Base-by-base conservation (phyloP, 1,140 invertebrate species). In the Drosophila gunungcola region DNA sequence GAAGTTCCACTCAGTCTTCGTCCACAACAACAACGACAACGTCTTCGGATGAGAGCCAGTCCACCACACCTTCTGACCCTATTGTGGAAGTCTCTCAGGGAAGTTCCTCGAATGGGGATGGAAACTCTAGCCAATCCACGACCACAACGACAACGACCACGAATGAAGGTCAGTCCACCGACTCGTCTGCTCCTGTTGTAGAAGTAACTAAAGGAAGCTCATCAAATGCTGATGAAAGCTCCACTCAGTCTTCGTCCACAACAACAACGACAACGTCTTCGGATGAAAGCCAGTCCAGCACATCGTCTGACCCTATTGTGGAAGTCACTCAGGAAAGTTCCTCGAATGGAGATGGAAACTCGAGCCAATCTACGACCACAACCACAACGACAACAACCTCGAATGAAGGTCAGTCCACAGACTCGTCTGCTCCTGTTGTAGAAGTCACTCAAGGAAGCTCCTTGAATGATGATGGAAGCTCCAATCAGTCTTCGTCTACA, bases 21-120 rank as follows among this genome's bases (percentile, higher is more conserved):
- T 36, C 34, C 1, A 39, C 38, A 39, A 39, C 38, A 11, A 39
- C 38, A 1, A n/a, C 38, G 3, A 39, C 38, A n/a, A 39, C 38
- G 0, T 39, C 38, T 4, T 39, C 38, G 11, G 38, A n/a, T 39
- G 38, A 39, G n/a, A 39, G 3, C 11, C 11, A 39, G 0, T 4
- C 12, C 5, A n/a, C 21, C 6, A 12, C 52, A 1, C 13, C 36
- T 39, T 29, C 36, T 39, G 12, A 27, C 27, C 52, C 52, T 6
- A 21, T 41, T 21, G 52, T 11, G 2, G 52, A 54, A 13, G 36
- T 13, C 3, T 10, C 52, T 9, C 6, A 21, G 6, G 52, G 36
- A 21, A 39, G 11, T 36, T 54, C 52, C 10, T 41, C 52, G 4
- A 41, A 54, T n/a, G 52, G 3, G 7, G 36, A 39, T 54, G 36